Evolutionary conservation across 2,888 invertebrate genomes (phyloP), one percentile per base, ranked within the genome.

Genomic region (Drosophila bunnanda): DNA sequence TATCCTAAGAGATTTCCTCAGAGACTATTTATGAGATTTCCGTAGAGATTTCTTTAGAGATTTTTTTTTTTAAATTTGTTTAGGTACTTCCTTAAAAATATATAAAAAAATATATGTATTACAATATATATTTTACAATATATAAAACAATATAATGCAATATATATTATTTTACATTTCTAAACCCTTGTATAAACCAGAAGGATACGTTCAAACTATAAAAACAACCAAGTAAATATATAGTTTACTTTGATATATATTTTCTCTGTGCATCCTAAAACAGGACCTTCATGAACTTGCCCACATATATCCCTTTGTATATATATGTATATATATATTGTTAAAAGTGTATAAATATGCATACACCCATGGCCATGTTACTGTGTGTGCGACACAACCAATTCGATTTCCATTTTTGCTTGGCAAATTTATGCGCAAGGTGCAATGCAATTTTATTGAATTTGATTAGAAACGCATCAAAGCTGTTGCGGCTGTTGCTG

Each of bases 391-490:
- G 30, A 10, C 22, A 30, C 64, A 61, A 61, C 53, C 55, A 64
- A 52, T 55, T 72, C 60, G 53, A 70, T 71, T 55, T 71, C 55
- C 61, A 71, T 71, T 71, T 71, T 54, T 61, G 36, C 61, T 54
- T 38, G 15, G 28, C 59, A 38, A 72, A 80, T 86, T 70, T 81
- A 82, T 84, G 87, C 87, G 62, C 79, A 78, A 75, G 77, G 77
- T 76, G 69, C 61, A 69, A 77, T 61, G 84, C 77, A 77, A 66
- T 75, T 75, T 73, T 80, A 85, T 80, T 82, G 87, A 77, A 83
- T 82, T 85, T 82, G 76, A 85, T 86, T 86, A 80, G 78, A 75
- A 69, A 59, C 38, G 69, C 69, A 52, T 70, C 60, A 54, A 48
- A 39, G 71, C 48, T 50, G 48, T 15, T n/a, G 61, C 20, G 32